Percentiles rank a stretch among this genome's conserved stretches.
Conservation (phyloP, 2,888 invertebrate species). For the Lochmaea crataegi region DNA sequence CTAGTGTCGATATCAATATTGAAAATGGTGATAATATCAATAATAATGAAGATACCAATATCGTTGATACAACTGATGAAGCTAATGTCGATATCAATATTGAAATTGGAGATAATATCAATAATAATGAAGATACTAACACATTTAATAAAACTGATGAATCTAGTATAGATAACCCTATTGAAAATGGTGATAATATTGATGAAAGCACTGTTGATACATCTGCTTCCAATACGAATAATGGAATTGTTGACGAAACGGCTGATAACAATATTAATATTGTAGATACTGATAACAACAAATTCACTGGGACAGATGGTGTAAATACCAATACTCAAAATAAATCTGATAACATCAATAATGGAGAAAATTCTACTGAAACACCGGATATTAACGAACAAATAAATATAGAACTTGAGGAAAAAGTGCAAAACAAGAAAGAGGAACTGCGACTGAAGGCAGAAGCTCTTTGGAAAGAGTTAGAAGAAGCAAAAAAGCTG, state of each 20-base stretch:
- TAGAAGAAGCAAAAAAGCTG: background rate
- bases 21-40: background rate
- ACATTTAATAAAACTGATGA: background rate
- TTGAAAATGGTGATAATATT: background rate
- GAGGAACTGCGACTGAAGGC: conserved; percentile 6
- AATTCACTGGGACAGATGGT: background rate
- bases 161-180: background rate
- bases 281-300: too few species aligned
- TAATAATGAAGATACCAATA: background rate
- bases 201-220: background rate
- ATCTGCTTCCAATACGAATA: too few species aligned
- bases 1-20: background rate
- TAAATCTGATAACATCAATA: background rate
- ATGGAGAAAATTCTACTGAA: background rate
- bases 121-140: background rate
- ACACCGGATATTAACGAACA: background rate
- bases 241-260: too few species aligned
- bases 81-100: background rate
- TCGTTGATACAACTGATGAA: background rate
- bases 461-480: background rate
- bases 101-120: background rate
- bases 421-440: conserved; percentile 7
- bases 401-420: conserved; percentile 2
- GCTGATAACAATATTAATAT: too few species aligned
- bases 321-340: background rate